phyloP scores from a whole-genome alignment of 2,888 invertebrate genomes.

The Adelognathus sp. region DNA sequence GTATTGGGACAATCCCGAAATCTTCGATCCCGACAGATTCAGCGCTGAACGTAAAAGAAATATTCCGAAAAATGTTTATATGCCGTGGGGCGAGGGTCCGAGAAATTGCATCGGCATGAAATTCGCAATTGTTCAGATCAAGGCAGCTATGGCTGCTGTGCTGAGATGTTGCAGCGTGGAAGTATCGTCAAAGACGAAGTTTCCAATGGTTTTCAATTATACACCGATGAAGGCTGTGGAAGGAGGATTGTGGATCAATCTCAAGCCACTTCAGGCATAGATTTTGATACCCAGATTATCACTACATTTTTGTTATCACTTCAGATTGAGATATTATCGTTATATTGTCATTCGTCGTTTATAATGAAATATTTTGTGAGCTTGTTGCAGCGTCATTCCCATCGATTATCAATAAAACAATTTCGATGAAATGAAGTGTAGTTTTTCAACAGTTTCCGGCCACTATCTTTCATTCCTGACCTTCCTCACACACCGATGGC shows the following conservation, averaged over 20 bases:
- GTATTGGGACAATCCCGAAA: conserved; percentile 64
- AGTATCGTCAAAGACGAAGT: neutral
- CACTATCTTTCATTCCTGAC: no score
- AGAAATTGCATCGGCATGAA: conserved; percentile 70
- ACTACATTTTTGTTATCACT: no score
- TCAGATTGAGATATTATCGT: no score
- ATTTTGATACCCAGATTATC: no score
- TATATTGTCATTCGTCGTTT: no score
- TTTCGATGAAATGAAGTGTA: no score
- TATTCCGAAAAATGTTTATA: conserved; percentile 56
- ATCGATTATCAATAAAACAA: no score
- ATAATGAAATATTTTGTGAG: no score
- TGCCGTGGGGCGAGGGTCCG: conserved; percentile 61
- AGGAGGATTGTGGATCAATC: neutral
- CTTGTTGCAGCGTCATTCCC: no score
- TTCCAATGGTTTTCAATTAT: no score
- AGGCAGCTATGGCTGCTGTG: conserved; percentile 58
- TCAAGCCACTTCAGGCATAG: neutral
- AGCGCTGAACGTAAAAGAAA: conserved; percentile 52
- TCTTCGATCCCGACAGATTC: conserved; percentile 71
- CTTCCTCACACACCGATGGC: no score
- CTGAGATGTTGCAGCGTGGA: conserved; percentile 62
- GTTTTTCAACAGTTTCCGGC: no score
- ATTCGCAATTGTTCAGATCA: conserved; percentile 65
- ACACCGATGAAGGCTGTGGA: neutral